A percentile compares a stretch with the other conserved stretches of the same genome.
Evolutionary conservation across 2,888 invertebrate genomes (phyloP).

Genomic region (Vesta saturnalis): DNA sequence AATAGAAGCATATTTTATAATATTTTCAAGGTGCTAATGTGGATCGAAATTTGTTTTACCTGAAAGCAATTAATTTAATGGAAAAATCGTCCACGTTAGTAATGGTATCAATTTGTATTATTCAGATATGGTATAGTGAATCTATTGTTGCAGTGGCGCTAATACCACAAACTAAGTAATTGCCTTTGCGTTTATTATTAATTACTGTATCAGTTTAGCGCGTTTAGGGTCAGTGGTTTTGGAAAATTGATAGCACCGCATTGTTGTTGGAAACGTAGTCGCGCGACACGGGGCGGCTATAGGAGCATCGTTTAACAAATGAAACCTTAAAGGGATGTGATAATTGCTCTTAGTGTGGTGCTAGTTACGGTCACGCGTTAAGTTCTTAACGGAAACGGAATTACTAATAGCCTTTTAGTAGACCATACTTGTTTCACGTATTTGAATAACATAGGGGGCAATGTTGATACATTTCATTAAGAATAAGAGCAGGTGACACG

Average conservation of each 20-base stretch:
- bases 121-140: conserved; percentile 12
- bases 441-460: conserved; percentile 38
- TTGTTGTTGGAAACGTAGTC: conserved; percentile 45
- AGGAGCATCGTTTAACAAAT: conserved; percentile 49
- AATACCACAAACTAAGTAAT: conserved; percentile 55
- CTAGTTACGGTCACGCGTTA: conserved; percentile 44
- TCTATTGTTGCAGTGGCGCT: conserved; percentile 45
- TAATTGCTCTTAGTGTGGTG: conserved; percentile 45
- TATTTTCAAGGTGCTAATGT: background rate
- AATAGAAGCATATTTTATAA: too few relatives aligned
- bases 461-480: conserved; percentile 49
- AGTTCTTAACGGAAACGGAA: conserved; percentile 45
- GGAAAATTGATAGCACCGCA: conserved; percentile 48
- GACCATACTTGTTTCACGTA: conserved; percentile 44
- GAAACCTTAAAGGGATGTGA: conserved; percentile 42
- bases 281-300: conserved; percentile 38
- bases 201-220: conserved; percentile 57
- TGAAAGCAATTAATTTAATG: conserved; percentile 5
- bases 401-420: conserved; percentile 59
- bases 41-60: background rate
- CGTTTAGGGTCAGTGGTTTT: conserved; percentile 44
- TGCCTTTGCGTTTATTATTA: conserved; percentile 58
- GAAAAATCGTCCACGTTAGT: background rate
- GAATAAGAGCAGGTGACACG: conserved; percentile 41
- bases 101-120: conserved; percentile 12